These are phyloP conservation scores for Zaprionus obscuricornis DNA, from an alignment of 2,888 invertebrate species.

Conservation along the genomic window DNA sequence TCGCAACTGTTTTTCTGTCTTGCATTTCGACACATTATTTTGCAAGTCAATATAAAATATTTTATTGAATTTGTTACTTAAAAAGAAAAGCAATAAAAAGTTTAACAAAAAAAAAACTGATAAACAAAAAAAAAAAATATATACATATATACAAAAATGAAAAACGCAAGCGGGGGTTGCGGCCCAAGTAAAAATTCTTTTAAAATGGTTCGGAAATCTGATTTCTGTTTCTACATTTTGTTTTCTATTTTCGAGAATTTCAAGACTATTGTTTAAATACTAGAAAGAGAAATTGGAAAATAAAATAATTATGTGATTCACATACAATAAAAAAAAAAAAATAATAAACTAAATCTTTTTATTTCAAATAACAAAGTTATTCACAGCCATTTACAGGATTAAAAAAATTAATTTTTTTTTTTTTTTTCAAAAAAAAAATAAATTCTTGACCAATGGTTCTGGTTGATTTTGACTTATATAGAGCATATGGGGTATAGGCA, in stretches of 20 bases:
- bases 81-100: too few relatives aligned
- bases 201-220: too few relatives aligned
- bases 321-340: neutral
- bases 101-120: too few relatives aligned
- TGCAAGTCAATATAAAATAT: slow-evolving; percentile 16
- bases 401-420: neutral
- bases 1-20: slow-evolving; percentile 31
- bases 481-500: too few relatives aligned
- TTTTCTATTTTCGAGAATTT: too few relatives aligned
- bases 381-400: neutral
- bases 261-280: slow-evolving; percentile 2
- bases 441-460: too few relatives aligned
- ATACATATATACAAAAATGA: slow-evolving; percentile 1
- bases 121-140: neutral
- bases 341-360: neutral
- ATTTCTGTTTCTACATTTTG: too few relatives aligned
- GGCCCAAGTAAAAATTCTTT: too few relatives aligned
- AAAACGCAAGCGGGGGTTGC: too few relatives aligned
- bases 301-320: slow-evolving; percentile 20
- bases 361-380: neutral
- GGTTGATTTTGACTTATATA: too few relatives aligned
- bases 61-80: slow-evolving; percentile 36
- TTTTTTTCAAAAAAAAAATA: too few relatives aligned
- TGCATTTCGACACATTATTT: slow-evolving; percentile 18
- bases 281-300: slow-evolving; percentile 14